Evolutionary conservation across 2,888 invertebrate genomes (phyloP).

Genomic region (Andrena camellia): DNA sequence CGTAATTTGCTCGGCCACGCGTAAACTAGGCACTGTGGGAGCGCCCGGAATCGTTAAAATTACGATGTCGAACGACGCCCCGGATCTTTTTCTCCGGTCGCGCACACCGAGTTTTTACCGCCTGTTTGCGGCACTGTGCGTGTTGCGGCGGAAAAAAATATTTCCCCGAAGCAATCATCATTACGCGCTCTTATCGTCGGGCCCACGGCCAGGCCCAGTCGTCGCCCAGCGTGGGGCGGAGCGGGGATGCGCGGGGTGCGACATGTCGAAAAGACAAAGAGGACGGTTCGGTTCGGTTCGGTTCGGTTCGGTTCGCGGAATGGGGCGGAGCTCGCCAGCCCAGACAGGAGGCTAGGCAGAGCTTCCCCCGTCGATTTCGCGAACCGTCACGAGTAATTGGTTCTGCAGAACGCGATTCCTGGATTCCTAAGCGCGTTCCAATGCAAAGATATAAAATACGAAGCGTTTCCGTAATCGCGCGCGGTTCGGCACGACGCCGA

Average conservation of each 20-base stretch:
- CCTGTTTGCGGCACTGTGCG: constrained; percentile 9
- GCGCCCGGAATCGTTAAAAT: constrained; percentile 65
- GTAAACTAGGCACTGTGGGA: constrained; percentile 74
- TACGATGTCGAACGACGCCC: constrained; percentile 57
- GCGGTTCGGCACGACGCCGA: constrained; percentile 39
- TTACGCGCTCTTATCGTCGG: constrained; percentile 64
- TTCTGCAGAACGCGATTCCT: constrained; percentile 71
- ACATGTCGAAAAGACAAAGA: constrained; percentile 12
- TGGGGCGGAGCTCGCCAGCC: not conserved
- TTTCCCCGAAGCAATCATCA: constrained; percentile 76
- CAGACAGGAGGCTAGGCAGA: constrained; percentile 1
- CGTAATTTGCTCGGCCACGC: constrained; percentile 73
- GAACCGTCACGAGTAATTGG: constrained; percentile 73
- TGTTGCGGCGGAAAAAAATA: constrained; percentile 16
- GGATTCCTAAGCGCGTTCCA: constrained; percentile 68
- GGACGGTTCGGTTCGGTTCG: not conserved
- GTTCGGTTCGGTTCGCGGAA: not conserved
- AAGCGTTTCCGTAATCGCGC: constrained; percentile 68
- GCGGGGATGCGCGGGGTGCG: constrained; percentile 18
- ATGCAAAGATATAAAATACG: constrained; percentile 67
- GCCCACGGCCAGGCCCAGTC: constrained; percentile 4
- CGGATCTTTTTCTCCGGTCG: constrained; percentile 20
- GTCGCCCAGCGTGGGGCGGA: not conserved
- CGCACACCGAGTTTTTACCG: constrained; percentile 20
- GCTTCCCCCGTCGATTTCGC: constrained; percentile 35